Conservation (phyloP, 2,888 invertebrate genomes). For the Ectemnius cavifrons region DNA sequence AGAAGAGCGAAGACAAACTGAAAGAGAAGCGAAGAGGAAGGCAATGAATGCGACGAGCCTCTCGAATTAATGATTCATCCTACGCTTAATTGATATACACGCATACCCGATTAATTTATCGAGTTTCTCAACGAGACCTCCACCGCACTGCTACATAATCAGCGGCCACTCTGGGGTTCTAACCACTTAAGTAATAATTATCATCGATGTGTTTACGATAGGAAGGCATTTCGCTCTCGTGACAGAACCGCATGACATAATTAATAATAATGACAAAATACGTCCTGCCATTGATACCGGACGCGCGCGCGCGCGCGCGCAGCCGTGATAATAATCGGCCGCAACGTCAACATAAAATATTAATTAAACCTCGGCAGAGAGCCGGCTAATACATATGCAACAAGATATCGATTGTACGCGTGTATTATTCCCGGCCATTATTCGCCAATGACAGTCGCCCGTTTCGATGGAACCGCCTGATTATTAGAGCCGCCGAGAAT, state of each 20-base stretch:
- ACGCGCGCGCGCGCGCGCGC: conserved; percentile 1
- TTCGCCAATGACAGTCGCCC: not conserved
- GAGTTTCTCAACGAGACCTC: conserved; percentile 61
- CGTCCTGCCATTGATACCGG: conserved; percentile 17
- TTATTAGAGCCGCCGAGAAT: conserved; percentile 4
- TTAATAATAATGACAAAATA: conserved; percentile 57
- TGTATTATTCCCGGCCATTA: not conserved
- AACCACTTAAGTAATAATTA: conserved; percentile 51
- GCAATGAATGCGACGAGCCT: conserved; percentile 18
- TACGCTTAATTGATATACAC: conserved; percentile 65
- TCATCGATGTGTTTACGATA: conserved; percentile 53
- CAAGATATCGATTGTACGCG: conserved; percentile 31
- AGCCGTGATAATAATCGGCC: conserved; percentile 25
- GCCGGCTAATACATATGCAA: conserved; percentile 8
- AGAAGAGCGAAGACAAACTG: not conserved
- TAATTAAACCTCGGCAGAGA: conserved; percentile 27
- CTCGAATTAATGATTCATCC: conserved; percentile 60
- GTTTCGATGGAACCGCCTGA: not conserved
- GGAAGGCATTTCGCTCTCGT: conserved; percentile 50
- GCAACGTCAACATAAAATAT: conserved; percentile 43
- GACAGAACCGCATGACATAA: conserved; percentile 45
- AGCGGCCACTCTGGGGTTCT: conserved; percentile 44
- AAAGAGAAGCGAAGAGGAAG: conserved; percentile 6
- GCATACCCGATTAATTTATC: conserved; percentile 65
- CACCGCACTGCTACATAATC: conserved; percentile 42